Conservation (phyloP, 2,888 invertebrate genomes). For the Caenorhabditis uteleia region DNA sequence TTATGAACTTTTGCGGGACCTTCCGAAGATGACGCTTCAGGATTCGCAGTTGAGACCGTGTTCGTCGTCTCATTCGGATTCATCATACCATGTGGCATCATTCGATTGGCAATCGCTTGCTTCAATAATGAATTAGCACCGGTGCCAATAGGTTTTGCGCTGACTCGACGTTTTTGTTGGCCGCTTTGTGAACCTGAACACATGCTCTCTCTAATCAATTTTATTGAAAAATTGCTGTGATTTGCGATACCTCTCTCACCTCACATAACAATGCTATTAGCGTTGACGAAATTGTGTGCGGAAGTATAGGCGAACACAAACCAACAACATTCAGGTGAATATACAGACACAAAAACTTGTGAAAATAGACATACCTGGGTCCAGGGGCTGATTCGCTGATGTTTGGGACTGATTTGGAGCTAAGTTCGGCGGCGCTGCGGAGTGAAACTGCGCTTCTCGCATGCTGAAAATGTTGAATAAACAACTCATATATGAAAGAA, state of each 20-base stretch:
- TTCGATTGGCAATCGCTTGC: conserved; percentile 64
- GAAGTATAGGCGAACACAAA: too few relatives aligned
- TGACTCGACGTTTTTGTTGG: conserved; percentile 32
- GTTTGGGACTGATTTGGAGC: conserved; percentile 42
- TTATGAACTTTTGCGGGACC: conserved; percentile 31
- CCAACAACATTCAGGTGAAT: too few relatives aligned
- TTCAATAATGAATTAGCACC: conserved; percentile 59
- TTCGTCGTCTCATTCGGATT: background rate
- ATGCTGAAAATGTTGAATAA: conserved; percentile 46
- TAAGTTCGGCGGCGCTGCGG: conserved; percentile 46
- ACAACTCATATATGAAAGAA: background rate
- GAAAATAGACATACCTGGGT: too few relatives aligned
- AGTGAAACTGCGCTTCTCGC: conserved; percentile 63
- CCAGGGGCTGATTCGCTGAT: conserved; percentile 52
- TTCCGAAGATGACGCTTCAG: conserved; percentile 7
- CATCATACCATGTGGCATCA: conserved; percentile 20
- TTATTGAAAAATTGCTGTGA: too few relatives aligned
- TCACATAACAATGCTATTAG: too few relatives aligned
- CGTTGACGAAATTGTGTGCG: too few relatives aligned
- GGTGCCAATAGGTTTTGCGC: conserved; percentile 17
- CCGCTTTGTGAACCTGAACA: conserved; percentile 44
- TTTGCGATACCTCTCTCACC: too few relatives aligned
- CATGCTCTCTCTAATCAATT: too few relatives aligned
- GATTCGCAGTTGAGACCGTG: too few relatives aligned
- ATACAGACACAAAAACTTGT: too few relatives aligned